These are phyloP conservation scores for human (Homo sapiens) DNA, from an alignment of 2,113 vertebrate species.

Conservation along the genomic window DNA sequence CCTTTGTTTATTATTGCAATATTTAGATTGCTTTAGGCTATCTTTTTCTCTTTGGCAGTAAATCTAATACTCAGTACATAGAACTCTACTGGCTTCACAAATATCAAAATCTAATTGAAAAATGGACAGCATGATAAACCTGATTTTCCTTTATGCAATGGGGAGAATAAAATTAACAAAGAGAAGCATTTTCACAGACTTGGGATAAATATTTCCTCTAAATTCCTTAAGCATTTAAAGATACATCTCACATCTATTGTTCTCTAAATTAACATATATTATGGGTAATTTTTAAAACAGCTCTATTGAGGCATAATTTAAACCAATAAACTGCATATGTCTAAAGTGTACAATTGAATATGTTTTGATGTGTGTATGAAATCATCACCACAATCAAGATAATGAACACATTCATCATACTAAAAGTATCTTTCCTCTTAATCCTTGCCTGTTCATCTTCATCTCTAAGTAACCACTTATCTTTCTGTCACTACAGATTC, in stretches of 20 bases:
- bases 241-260: background rate
- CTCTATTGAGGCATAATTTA: background rate
- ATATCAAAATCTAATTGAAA: slow-evolving; percentile 29
- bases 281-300: background rate
- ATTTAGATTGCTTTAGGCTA: slow-evolving; percentile 1
- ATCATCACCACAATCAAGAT: background rate
- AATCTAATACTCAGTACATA: background rate
- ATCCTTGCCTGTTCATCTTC: background rate
- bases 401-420: background rate
- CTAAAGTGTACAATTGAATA: background rate
- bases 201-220: background rate
- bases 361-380: background rate
- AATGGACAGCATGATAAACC: background rate
- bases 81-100: background rate
- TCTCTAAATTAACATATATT: background rate
- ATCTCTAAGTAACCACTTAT: background rate
- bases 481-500: background rate
- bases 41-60: slow-evolving; percentile 12
- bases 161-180: background rate
- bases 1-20: background rate
- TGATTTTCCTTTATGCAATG: slow-evolving; percentile 12
- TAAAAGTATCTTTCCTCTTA: background rate
- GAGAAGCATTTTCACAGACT: background rate
- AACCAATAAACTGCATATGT: background rate
- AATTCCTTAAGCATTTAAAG: background rate